phyloP scores from a whole-genome alignment of 1,140 invertebrate species.

The Trachelipus rathkii region DNA sequence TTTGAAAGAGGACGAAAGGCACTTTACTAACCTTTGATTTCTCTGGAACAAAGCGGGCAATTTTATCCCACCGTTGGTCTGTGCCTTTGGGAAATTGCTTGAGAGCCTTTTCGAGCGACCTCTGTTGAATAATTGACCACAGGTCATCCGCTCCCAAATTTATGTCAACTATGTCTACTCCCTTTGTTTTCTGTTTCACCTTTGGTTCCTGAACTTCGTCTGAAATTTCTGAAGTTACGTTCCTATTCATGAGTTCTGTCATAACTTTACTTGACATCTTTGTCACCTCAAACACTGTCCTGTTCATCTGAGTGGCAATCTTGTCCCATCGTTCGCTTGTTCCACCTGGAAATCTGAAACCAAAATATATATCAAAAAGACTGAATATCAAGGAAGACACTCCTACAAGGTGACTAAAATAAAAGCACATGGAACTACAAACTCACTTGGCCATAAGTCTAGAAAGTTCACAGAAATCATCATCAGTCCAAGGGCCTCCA shows the following conservation, averaged over 20 bases:
- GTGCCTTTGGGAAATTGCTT: constrained; percentile 77
- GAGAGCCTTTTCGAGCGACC: constrained; percentile 78
- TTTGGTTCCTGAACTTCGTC: constrained; percentile 22
- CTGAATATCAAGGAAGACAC: too few species aligned
- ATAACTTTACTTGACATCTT: constrained; percentile 56
- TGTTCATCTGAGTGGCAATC: constrained; percentile 73
- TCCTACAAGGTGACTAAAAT: too few species aligned
- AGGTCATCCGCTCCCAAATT: constrained; percentile 51
- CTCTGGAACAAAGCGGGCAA: constrained; percentile 76
- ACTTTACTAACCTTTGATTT: constrained; percentile 75
- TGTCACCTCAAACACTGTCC: constrained; percentile 58
- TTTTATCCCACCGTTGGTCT: constrained; percentile 85
- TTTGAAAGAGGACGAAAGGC: neutral
- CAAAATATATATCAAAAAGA: neutral
- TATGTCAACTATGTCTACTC: constrained; percentile 53
- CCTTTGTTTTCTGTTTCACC: constrained; percentile 52
- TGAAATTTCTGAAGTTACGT: constrained; percentile 49
- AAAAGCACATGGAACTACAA: neutral
- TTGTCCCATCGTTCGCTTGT: constrained; percentile 70
- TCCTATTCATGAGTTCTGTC: constrained; percentile 60
- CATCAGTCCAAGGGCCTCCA: constrained; percentile 80
- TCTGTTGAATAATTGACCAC: constrained; percentile 87
- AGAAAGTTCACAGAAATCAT: constrained; percentile 78
- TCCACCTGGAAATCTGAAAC: constrained; percentile 76
- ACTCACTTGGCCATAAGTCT: constrained; percentile 60